Evolutionary conservation across 2,113 vertebrate species (phyloP).

Genomic region (Taxidea taxus): DNA sequence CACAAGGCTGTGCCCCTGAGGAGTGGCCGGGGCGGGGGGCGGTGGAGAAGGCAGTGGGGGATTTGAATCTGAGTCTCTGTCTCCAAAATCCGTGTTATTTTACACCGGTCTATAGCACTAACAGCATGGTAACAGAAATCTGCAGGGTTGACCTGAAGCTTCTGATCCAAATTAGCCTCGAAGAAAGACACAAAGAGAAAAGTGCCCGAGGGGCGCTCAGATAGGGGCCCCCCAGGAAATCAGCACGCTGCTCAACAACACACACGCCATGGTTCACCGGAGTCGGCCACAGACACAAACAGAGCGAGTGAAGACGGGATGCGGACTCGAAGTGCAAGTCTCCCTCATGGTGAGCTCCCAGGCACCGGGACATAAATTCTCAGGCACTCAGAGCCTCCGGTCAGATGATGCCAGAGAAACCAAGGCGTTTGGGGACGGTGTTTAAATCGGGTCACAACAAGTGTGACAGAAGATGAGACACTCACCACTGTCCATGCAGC

Average conservation of each 20-base stretch:
- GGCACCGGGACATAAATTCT: not conserved
- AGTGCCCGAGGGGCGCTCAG: too few relatives aligned
- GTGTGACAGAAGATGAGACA: not conserved
- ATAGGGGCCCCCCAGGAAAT: not conserved
- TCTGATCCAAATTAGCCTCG: not conserved
- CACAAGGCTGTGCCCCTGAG: not conserved
- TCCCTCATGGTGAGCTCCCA: not conserved
- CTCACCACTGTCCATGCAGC: not conserved
- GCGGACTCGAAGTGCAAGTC: not conserved
- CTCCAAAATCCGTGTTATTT: not conserved
- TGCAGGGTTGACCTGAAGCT: not conserved
- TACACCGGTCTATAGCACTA: not conserved
- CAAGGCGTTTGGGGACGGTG: not conserved
- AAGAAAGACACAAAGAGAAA: not conserved
- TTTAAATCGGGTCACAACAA: not conserved
- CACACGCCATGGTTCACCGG: fast-evolving
- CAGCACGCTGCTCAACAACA: not conserved
- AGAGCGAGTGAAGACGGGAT: not conserved
- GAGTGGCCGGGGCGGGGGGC: not conserved
- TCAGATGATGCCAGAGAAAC: not conserved
- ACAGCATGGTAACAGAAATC: not conserved
- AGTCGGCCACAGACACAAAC: not conserved
- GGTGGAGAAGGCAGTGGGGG: too few relatives aligned
- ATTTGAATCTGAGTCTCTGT: not conserved
- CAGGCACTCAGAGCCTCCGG: not conserved